phyloP scores from a whole-genome alignment of 2,888 invertebrate genomes.

The Pemphredon lugubris region DNA sequence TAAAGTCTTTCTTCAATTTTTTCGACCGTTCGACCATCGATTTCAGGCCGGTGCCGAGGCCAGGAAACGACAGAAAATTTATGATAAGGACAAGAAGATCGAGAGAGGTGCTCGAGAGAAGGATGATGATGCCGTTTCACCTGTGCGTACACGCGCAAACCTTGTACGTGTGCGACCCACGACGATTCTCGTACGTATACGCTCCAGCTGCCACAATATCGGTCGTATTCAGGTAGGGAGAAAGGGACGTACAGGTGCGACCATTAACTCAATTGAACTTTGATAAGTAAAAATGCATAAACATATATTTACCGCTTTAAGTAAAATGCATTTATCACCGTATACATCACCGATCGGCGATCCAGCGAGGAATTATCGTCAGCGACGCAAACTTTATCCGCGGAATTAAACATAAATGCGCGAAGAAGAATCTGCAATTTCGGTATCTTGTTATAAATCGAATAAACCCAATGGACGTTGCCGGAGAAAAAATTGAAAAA shows the following conservation, averaged over 20 bases:
- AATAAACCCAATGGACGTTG: no score
- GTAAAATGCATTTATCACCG: constrained; percentile 15
- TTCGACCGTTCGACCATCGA: not conserved
- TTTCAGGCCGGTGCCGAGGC: constrained; percentile 3
- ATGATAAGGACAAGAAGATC: constrained; percentile 56
- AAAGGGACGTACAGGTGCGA: constrained; percentile 66
- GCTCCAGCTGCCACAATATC: constrained; percentile 68
- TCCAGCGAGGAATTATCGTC: not conserved
- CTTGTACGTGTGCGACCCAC: constrained; percentile 48
- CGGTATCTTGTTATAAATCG: no score
- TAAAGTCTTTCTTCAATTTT: no score
- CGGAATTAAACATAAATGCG: no score
- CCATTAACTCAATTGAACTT: constrained; percentile 64
- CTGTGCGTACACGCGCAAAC: constrained; percentile 64
- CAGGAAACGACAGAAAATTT: constrained; percentile 45
- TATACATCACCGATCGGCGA: not conserved
- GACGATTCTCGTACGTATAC: constrained; percentile 54
- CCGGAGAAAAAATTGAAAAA: no score
- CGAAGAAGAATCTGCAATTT: no score
- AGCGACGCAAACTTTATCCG: no score
- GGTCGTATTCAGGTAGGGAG: constrained; percentile 38
- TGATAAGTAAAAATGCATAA: constrained; percentile 57
- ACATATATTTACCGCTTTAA: constrained; percentile 9
- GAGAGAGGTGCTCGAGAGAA: constrained; percentile 44
- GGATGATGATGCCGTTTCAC: constrained; percentile 65